phyloP scores from a whole-genome alignment of 2,113 vertebrate genomes.

The Gadus chalcogrammus region DNA sequence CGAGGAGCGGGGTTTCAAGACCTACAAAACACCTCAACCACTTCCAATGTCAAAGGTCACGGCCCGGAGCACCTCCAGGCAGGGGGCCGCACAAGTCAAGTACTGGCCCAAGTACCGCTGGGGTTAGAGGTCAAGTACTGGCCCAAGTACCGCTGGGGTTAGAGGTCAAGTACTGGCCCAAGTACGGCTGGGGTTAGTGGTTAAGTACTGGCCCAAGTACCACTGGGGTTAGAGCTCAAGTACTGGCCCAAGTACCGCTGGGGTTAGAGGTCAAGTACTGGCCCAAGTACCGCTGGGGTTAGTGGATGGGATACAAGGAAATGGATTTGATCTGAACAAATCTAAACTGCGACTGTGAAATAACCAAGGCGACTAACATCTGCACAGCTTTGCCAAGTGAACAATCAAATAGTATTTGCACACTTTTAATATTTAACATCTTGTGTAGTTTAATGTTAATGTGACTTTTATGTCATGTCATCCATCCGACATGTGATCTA shows the following conservation, averaged over 20 bases:
- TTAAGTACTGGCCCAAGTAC: constrained; percentile 93
- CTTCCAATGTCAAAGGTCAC: constrained; percentile 43
- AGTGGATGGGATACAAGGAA: constrained; percentile 22
- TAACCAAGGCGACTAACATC: too few species aligned
- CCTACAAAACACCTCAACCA: constrained; percentile 71
- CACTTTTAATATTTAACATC: too few species aligned
- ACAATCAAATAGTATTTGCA: too few species aligned
- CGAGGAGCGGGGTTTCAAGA: constrained; percentile 80
- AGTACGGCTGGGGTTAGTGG: constrained; percentile 89
- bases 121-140: constrained; percentile 87
- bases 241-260: constrained; percentile 96
- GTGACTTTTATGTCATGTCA: too few species aligned
- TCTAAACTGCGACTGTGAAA: too few species aligned
- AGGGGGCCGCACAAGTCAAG: constrained; percentile 71
- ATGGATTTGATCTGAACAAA: too few species aligned
- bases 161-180: constrained; percentile 87
- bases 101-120: constrained; percentile 96
- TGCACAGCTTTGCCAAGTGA: too few species aligned
- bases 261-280: constrained; percentile 87
- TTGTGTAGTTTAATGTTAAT: too few species aligned
- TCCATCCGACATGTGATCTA: too few species aligned
- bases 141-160: constrained; percentile 94
- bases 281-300: constrained; percentile 94
- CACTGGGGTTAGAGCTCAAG: constrained; percentile 67
- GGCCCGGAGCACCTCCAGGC: constrained; percentile 21